Conservation (phyloP, 92 coral and sea anemone genomes). For the Muricea muricata region DNA sequence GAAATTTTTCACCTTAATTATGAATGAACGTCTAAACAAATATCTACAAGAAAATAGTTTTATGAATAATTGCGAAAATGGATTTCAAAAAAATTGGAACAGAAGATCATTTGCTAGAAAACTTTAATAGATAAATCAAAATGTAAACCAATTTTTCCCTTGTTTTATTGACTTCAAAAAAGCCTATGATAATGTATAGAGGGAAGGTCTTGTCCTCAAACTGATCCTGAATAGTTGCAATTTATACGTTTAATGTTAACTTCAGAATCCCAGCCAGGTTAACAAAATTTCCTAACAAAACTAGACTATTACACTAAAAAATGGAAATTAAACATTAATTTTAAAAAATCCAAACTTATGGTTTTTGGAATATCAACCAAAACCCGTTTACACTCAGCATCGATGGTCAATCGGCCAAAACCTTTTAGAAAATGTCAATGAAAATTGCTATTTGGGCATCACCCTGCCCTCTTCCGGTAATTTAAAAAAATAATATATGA, state of each 20-base stretch:
- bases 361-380: too few species aligned
- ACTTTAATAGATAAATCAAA: constrained; percentile 37
- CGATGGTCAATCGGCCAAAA: too few species aligned
- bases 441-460: too few species aligned
- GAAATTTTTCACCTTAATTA: constrained; percentile 3
- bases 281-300: too few species aligned
- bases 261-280: not conserved
- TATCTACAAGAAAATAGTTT: constrained; percentile 10
- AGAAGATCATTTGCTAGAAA: constrained; percentile 22
- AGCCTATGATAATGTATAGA: constrained; percentile 48
- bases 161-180: constrained; percentile 56
- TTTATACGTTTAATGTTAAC: not conserved
- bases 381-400: too few species aligned
- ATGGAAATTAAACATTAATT: constrained; percentile 23
- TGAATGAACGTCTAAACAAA: not conserved
- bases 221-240: constrained; percentile 13
- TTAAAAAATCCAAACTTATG: constrained; percentile 33
- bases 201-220: constrained; percentile 36
- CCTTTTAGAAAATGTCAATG: too few species aligned
- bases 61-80: constrained; percentile 29
- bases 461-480: too few species aligned
- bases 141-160: constrained; percentile 43
- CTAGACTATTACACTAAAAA: constrained; percentile 18
- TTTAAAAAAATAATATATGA: too few species aligned
- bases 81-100: constrained; percentile 27